Evolutionary conservation across 2,113 vertebrate species (phyloP).

Genomic region (Cairina moschata): DNA sequence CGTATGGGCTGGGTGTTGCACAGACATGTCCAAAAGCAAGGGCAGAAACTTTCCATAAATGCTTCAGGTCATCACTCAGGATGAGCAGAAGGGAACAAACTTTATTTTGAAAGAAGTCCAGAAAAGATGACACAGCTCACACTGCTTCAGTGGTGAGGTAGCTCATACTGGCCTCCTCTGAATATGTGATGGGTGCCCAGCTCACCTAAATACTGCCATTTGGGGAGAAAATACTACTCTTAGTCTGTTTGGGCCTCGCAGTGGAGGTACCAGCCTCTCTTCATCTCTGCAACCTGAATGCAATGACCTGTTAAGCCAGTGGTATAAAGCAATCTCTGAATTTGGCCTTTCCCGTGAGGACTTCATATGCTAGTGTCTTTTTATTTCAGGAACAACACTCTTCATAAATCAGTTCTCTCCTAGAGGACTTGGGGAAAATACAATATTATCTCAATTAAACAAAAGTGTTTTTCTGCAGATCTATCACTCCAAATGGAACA

Average conservation of each 20-base stretch:
- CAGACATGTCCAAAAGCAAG: neutral
- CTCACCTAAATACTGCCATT: neutral
- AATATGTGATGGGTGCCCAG: no score
- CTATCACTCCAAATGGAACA: neutral
- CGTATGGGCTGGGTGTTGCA: neutral
- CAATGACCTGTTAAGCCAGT: neutral
- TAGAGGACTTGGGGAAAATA: neutral
- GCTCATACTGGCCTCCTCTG: no score
- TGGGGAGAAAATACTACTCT: neutral
- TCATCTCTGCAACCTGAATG: neutral
- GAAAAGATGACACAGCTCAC: neutral
- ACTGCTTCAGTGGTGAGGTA: neutral
- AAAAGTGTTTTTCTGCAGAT: constrained; percentile 8
- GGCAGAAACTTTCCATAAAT: neutral
- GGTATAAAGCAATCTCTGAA: neutral
- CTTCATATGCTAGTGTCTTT: neutral
- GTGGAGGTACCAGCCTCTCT: neutral
- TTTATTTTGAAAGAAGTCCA: neutral
- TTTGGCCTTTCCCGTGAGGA: neutral
- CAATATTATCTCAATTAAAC: constrained; percentile 54
- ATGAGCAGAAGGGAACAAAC: neutral
- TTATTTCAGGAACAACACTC: neutral
- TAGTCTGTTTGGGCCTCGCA: fast-evolving
- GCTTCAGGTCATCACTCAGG: neutral
- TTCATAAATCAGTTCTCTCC: neutral